phyloP scores from a whole-genome alignment of 2,113 vertebrate species.

The Misgurnus anguillicaudatus region DNA sequence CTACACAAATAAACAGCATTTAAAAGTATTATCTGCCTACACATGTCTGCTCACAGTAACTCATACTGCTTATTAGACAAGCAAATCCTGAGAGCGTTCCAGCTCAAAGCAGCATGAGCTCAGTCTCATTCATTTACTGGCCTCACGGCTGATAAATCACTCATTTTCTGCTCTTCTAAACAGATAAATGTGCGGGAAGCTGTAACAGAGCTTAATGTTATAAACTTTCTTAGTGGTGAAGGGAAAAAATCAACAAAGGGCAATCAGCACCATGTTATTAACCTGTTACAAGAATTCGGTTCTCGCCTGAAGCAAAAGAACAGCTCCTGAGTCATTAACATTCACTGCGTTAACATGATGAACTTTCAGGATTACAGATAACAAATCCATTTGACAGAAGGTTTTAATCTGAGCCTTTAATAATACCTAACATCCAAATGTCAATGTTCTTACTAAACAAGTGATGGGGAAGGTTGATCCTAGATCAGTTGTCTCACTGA shows the following conservation, averaged over 20 bases:
- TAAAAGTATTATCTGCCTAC: not conserved
- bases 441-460: not conserved
- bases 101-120: not conserved
- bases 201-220: not conserved
- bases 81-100: not conserved
- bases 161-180: conserved; percentile 1
- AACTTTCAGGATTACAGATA: conserved; percentile 9
- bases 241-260: not conserved
- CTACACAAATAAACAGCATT: not conserved
- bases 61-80: not conserved
- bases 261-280: not conserved
- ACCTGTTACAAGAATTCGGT: conserved; percentile 6
- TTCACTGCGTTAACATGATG: conserved; percentile 8
- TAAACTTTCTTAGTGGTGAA: not conserved
- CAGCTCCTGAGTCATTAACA: conserved; percentile 27
- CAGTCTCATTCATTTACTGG: not conserved
- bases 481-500: not conserved
- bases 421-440: not conserved
- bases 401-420: not conserved
- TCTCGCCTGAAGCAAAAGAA: conserved; percentile 15
- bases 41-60: not conserved
- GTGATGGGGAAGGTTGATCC: not conserved
- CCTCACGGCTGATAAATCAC: conserved; percentile 4
- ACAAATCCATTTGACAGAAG: conserved; percentile 39
- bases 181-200: conserved; percentile 20